phyloP scores from a whole-genome alignment of 2,797 vertebrate genomes.

The Bovichtus variegatus region DNA sequence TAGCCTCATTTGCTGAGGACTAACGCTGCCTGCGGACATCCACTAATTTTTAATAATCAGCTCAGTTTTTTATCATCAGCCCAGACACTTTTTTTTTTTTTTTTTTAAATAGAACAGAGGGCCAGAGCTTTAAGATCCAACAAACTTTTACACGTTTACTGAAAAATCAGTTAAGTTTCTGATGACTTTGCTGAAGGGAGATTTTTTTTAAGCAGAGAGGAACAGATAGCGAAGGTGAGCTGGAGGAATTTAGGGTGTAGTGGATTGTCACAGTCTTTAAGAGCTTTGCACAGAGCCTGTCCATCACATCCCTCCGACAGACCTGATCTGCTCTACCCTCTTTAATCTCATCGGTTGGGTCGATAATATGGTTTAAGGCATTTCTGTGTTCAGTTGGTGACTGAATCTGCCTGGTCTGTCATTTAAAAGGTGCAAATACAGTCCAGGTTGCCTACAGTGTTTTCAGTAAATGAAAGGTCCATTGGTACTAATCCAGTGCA shows the following conservation, averaged over 20 bases:
- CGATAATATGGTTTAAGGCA: slow-evolving; percentile 5
- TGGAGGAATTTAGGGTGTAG: not conserved
- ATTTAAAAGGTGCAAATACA: not conserved
- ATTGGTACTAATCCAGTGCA: not conserved
- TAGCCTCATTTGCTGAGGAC: slow-evolving; percentile 31
- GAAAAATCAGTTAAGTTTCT: not conserved
- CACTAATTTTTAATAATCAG: slow-evolving; percentile 46
- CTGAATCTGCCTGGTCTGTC: not conserved
- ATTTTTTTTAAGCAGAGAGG: not conserved
- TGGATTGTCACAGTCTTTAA: not conserved
- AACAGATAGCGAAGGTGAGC: slow-evolving; percentile 1
- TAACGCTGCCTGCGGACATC: slow-evolving; percentile 35
- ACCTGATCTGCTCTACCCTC: slow-evolving; percentile 1
- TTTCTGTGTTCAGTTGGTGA: not conserved
- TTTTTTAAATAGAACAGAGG: no score
- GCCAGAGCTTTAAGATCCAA: not conserved
- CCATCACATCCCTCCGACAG: not conserved
- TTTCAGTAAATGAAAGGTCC: not conserved
- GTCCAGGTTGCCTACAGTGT: not conserved
- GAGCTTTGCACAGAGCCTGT: not conserved
- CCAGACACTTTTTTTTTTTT: slow-evolving; percentile 17
- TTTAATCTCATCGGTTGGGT: not conserved
- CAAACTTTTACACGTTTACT: not conserved
- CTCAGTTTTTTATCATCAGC: slow-evolving; percentile 34
- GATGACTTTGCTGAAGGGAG: not conserved